Evolutionary conservation across 2,797 vertebrate genomes (phyloP).

Genomic region (Gallirallus australis): DNA sequence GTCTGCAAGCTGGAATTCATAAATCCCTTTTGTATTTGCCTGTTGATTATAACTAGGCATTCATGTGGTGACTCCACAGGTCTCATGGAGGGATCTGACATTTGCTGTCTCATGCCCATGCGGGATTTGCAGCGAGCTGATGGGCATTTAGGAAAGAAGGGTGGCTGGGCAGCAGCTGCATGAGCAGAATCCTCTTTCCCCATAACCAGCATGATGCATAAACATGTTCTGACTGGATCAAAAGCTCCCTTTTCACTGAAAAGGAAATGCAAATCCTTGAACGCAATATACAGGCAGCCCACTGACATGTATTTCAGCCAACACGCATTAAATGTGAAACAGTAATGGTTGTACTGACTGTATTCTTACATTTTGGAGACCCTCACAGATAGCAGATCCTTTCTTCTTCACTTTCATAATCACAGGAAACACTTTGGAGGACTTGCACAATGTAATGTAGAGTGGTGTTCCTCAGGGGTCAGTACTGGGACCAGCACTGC

Average conservation of each 20-base stretch:
- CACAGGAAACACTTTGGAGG: not conserved
- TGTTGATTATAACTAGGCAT: not conserved
- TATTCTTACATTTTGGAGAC: not conserved
- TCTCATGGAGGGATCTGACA: not conserved
- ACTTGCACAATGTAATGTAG: not conserved
- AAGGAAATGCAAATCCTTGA: not conserved
- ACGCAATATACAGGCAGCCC: not conserved
- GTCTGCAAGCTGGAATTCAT: not conserved
- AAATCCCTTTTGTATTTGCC: not conserved
- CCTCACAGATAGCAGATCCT: not conserved
- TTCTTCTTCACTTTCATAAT: not conserved
- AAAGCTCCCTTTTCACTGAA: not conserved
- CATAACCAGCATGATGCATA: not conserved
- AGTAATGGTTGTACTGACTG: fast-evolving
- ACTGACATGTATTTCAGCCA: not conserved
- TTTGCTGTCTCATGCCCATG: not conserved
- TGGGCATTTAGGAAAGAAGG: not conserved
- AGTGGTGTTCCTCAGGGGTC: too few relatives aligned
- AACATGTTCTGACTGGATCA: not conserved
- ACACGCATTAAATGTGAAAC: not conserved
- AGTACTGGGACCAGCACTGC: too few relatives aligned
- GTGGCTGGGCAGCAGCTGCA: not conserved
- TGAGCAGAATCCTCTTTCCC: not conserved
- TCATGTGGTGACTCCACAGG: not conserved
- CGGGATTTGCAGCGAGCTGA: not conserved